These are phyloP conservation scores for Paralichthys olivaceus DNA, from an alignment of 2,113 vertebrate species.

Conservation along the genomic window DNA sequence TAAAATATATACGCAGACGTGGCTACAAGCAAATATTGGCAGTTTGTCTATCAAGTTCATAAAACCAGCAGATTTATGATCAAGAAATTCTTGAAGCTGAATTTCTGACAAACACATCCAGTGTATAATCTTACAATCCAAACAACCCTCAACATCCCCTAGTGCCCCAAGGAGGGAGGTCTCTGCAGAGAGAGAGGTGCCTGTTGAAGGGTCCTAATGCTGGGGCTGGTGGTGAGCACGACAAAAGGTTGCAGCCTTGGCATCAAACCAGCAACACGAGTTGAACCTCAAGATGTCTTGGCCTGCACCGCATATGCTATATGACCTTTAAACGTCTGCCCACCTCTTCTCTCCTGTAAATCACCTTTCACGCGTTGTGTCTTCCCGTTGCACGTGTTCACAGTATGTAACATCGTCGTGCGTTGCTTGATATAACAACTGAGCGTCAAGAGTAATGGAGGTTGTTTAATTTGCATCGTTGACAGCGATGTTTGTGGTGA, in stretches of 20 bases:
- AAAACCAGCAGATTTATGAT: no score
- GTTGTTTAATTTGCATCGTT: slow-evolving; percentile 10
- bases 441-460: neutral
- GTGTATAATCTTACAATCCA: neutral
- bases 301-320: neutral
- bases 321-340: slow-evolving; percentile 21
- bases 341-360: neutral
- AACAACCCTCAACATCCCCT: neutral
- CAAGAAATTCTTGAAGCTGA: no score
- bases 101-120: no score
- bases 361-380: slow-evolving; percentile 1
- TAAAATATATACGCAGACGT: neutral
- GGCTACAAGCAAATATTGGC: neutral
- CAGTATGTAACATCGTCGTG: slow-evolving; percentile 12
- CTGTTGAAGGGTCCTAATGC: slow-evolving; percentile 1
- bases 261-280: slow-evolving; percentile 1
- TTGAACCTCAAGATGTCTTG: neutral
- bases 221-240: neutral
- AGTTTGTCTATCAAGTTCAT: neutral
- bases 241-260: slow-evolving; percentile 27
- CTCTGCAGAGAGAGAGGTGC: neutral
- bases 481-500: neutral
- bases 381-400: neutral
- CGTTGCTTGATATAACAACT: neutral
- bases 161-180: neutral